These are phyloP conservation scores for Gastracanthus pulcherrimus DNA, from an alignment of 2,888 invertebrate species.

Conservation along the genomic window DNA sequence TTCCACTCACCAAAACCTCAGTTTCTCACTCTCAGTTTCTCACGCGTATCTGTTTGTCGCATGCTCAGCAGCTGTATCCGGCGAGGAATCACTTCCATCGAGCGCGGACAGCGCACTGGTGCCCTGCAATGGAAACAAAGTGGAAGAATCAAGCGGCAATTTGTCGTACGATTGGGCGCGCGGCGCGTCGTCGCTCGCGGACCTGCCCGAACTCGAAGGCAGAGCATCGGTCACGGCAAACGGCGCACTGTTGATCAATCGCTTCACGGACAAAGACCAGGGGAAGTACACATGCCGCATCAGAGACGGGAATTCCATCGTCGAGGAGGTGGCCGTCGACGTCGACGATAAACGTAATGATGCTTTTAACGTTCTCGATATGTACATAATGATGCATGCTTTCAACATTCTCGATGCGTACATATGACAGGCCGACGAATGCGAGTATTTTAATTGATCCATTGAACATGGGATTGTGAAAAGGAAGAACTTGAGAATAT, in stretches of 20 bases:
- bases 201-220: neutral
- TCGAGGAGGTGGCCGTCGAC: neutral
- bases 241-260: conserved; percentile 36
- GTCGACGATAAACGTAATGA: conserved; percentile 28
- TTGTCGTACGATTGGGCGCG: conserved; percentile 18
- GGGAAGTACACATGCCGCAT: conserved; percentile 35
- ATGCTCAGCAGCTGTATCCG: neutral
- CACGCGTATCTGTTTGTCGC: too few species aligned
- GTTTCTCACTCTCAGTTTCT: too few species aligned
- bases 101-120: conserved; percentile 2
- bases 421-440: too few species aligned
- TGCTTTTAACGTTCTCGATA: neutral
- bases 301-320: neutral
- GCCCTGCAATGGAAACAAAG: conserved; percentile 4
- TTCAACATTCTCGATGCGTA: too few species aligned
- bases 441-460: too few species aligned
- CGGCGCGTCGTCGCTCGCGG: neutral
- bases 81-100: neutral
- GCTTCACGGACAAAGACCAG: conserved; percentile 20
- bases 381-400: neutral
- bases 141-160: neutral
- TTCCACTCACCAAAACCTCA: too few species aligned
- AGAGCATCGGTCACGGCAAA: conserved; percentile 1
- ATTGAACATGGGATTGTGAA: too few species aligned
- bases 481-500: too few species aligned